Conservation (phyloP, 2,888 invertebrate genomes). For the Chalcosyrphus nemorum region DNA sequence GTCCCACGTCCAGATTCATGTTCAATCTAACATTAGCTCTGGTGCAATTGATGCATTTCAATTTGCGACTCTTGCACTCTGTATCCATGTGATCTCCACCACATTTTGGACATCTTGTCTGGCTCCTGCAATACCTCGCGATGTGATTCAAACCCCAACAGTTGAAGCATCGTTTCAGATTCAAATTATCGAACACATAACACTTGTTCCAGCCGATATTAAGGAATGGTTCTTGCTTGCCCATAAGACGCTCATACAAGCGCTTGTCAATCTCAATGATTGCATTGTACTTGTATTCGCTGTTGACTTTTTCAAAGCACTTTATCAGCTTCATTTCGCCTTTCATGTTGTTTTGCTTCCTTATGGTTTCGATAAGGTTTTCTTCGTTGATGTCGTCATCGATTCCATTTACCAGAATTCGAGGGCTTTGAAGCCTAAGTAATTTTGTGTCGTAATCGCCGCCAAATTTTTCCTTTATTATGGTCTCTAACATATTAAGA, state of each 20-base stretch:
- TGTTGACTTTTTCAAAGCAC: background rate
- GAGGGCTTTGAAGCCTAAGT: background rate
- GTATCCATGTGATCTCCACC: background rate
- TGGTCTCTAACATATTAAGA: background rate
- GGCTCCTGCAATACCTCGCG: background rate
- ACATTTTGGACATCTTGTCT: background rate
- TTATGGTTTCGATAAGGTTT: background rate
- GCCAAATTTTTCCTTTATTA: background rate
- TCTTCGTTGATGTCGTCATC: background rate
- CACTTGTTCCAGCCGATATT: slow-evolving; percentile 24
- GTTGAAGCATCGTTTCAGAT: background rate
- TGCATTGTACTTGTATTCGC: background rate
- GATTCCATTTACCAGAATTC: slow-evolving; percentile 9
- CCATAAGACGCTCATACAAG: background rate
- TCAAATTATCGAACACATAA: background rate
- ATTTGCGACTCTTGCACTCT: background rate
- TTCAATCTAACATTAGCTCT: background rate
- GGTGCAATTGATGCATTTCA: slow-evolving; percentile 5
- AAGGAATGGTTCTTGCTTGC: background rate
- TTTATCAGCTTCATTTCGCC: slow-evolving; percentile 1
- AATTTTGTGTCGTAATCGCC: background rate
- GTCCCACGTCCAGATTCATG: background rate
- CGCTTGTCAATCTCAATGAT: slow-evolving; percentile 2
- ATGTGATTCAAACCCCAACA: slow-evolving; percentile 29
- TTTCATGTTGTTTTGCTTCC: background rate